phyloP scores from a whole-genome alignment of 2,797 vertebrate genomes.

The Enoplosus armatus region DNA sequence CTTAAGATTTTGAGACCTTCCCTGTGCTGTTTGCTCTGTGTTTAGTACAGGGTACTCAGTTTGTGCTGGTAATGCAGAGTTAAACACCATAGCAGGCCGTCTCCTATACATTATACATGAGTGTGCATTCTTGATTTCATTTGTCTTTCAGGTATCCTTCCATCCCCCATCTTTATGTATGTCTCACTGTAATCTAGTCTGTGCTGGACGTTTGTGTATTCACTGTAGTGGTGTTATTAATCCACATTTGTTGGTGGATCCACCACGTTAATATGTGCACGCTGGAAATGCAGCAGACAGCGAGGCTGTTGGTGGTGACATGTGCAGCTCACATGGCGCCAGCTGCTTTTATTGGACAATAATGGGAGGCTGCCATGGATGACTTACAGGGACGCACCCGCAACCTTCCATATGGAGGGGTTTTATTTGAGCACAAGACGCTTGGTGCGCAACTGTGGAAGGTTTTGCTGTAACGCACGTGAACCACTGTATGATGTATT shows the following conservation, averaged over 20 bases:
- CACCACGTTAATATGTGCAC: conserved; percentile 8
- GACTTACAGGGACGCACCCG: conserved; percentile 71
- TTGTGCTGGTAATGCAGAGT: not conserved
- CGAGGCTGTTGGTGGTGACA: conserved; percentile 60
- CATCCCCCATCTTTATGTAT: conserved; percentile 7
- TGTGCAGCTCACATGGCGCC: conserved; percentile 68
- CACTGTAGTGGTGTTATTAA: conserved; percentile 19
- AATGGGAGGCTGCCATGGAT: conserved; percentile 74
- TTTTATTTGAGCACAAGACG: conserved; percentile 47
- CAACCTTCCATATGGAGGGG: conserved; percentile 55
- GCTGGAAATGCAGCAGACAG: conserved; percentile 60
- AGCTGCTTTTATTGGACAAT: conserved; percentile 78
- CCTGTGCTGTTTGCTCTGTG: not conserved
- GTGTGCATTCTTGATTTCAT: conserved; percentile 29
- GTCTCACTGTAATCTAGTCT: not conserved
- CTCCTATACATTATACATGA: conserved; percentile 45
- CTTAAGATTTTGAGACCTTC: not conserved
- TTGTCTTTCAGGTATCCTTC: conserved; percentile 19
- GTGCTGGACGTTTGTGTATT: not conserved
- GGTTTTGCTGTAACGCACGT: conserved; percentile 30
- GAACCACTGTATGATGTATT: conserved; percentile 46
- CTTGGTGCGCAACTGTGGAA: conserved; percentile 24
- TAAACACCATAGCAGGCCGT: conserved; percentile 14
- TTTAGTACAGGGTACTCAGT: not conserved
- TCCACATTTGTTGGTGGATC: conserved; percentile 17